phyloP scores from a whole-genome alignment of 2,797 vertebrate species.

The Pangasius macronema region DNA sequence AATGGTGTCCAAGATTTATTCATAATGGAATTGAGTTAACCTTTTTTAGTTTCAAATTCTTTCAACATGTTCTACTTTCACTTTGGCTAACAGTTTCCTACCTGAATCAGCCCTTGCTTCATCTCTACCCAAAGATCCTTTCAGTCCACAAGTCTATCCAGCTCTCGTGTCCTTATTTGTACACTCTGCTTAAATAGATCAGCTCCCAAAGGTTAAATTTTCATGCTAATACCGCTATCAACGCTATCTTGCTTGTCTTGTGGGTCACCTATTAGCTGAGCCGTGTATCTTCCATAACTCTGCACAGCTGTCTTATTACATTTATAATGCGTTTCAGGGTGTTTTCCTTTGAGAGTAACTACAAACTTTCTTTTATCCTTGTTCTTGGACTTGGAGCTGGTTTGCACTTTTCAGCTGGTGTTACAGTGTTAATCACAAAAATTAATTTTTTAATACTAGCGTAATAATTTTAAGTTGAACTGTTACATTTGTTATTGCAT shows the following conservation, averaged over 20 bases:
- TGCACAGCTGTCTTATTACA: not conserved
- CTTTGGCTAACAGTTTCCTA: not conserved
- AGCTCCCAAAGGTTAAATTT: not conserved
- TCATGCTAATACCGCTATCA: not conserved
- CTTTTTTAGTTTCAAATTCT: not conserved
- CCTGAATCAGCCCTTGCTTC: not conserved
- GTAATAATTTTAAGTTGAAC: not conserved
- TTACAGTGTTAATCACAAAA: not conserved
- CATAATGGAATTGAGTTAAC: not conserved
- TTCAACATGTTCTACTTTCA: no score
- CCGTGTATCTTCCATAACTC: not conserved
- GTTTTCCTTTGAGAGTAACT: not conserved
- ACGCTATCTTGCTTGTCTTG: not conserved
- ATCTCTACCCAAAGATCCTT: not conserved
- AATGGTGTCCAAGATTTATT: not conserved
- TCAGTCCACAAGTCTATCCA: not conserved
- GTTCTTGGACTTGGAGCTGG: not conserved
- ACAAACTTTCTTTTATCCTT: not conserved
- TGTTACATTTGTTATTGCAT: conserved; percentile 19
- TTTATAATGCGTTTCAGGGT: not conserved
- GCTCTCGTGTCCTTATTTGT: not conserved
- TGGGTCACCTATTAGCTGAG: not conserved
- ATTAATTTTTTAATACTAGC: not conserved
- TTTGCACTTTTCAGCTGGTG: not conserved
- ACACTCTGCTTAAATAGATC: not conserved